Evolutionary conservation across 1,140 invertebrate species (phyloP).

Genomic region (Apis cerana): DNA sequence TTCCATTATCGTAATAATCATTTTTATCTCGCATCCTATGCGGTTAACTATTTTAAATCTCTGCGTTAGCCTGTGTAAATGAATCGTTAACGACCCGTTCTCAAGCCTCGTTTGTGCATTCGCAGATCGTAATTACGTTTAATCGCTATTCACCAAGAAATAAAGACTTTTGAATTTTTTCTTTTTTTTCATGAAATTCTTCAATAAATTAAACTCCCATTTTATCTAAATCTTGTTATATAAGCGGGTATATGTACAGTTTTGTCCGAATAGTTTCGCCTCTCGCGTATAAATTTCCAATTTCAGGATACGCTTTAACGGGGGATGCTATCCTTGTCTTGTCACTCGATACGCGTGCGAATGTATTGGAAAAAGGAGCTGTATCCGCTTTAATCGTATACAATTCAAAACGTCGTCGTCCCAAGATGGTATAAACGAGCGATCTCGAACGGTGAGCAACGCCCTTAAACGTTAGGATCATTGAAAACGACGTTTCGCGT

Average conservation of each 20-base stretch:
- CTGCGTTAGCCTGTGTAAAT: neutral
- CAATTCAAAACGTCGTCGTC: slow-evolving; percentile 1
- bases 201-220: neutral
- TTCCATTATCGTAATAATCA: slow-evolving; percentile 19
- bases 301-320: neutral
- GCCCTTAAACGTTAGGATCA: slow-evolving; percentile 14
- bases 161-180: neutral
- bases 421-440: neutral
- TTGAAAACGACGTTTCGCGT: slow-evolving; percentile 48
- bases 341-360: neutral
- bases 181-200: neutral
- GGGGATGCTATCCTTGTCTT: neutral
- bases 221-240: neutral
- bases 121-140: neutral
- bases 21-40: no score
- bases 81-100: slow-evolving; percentile 21
- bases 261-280: neutral
- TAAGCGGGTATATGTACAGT: neutral
- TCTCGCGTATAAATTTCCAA: neutral
- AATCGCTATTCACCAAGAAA: neutral
- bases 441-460: neutral
- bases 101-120: neutral
- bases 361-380: no score
- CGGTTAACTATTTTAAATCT: neutral
- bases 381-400: neutral